Percentiles rank a stretch among this genome's conserved stretches.
These are phyloP conservation scores for Lepas anatifera DNA, from an alignment of 2,888 invertebrate species.

Conservation along the genomic window DNA sequence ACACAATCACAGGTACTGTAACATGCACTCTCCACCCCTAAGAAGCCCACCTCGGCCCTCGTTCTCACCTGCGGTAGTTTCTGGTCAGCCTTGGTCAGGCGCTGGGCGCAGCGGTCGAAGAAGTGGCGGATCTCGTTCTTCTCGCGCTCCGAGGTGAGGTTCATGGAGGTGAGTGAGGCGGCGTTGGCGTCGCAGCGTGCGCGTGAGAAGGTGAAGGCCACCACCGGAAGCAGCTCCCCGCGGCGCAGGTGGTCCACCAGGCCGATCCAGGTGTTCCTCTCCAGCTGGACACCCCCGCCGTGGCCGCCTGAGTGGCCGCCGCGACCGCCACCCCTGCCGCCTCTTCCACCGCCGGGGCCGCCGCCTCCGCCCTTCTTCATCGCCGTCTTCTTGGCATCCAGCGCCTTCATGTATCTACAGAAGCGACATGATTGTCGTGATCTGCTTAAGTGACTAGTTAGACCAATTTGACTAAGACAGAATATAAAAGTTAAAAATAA, in stretches of 20 bases:
- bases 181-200: slow-evolving; percentile 63
- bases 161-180: slow-evolving; percentile 45
- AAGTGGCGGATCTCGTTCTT: slow-evolving; percentile 72
- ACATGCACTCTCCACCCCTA: too few species aligned
- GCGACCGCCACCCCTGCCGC: slow-evolving; percentile 14
- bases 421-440: too few species aligned
- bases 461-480: too few species aligned
- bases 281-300: slow-evolving; percentile 44
- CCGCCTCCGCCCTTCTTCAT: slow-evolving; percentile 28
- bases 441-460: too few species aligned
- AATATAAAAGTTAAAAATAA: too few species aligned
- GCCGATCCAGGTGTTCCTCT: slow-evolving; percentile 68
- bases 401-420: slow-evolving; percentile 43
- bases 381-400: slow-evolving; percentile 35
- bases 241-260: slow-evolving; percentile 69
- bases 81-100: slow-evolving; percentile 73
- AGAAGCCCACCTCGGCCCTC: too few species aligned
- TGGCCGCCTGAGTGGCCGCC: slow-evolving; percentile 1
- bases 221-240: slow-evolving; percentile 77
- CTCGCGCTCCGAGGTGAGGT: slow-evolving; percentile 72
- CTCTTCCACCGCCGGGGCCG: slow-evolving; percentile 13
- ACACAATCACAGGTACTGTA: too few species aligned
- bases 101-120: slow-evolving; percentile 68
- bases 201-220: slow-evolving; percentile 85
- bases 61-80: slow-evolving; percentile 70